phyloP scores from a whole-genome alignment of 2,797 vertebrate genomes.

The Bradypus variegatus region DNA sequence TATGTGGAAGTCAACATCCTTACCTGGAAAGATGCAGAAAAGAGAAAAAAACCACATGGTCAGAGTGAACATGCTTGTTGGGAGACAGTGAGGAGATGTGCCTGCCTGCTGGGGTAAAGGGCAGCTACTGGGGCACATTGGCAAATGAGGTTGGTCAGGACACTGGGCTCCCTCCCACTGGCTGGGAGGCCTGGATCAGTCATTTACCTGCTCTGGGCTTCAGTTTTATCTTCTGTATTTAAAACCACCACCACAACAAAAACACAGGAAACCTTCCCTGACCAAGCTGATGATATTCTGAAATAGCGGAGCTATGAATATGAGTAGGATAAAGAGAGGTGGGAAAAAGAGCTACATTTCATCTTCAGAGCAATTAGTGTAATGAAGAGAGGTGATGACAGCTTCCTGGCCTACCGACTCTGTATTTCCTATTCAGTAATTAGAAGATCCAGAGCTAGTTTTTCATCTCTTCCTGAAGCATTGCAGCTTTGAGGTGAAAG shows the following conservation, averaged over 20 bases:
- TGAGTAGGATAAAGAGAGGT: background rate
- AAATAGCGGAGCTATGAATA: background rate
- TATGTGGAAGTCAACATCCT: background rate
- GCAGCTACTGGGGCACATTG: background rate
- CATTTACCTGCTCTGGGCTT: background rate
- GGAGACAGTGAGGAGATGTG: background rate
- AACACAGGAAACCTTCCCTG: background rate
- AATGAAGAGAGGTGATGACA: slow-evolving; percentile 38
- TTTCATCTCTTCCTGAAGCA: slow-evolving; percentile 14
- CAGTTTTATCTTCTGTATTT: background rate
- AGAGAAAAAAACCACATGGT: background rate
- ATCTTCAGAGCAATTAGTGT: slow-evolving; percentile 50
- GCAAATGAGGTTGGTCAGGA: background rate
- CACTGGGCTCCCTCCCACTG: background rate
- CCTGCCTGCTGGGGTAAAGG: background rate
- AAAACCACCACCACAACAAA: background rate
- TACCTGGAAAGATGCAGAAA: background rate
- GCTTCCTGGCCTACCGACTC: slow-evolving; percentile 31
- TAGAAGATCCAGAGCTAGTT: slow-evolving; percentile 11
- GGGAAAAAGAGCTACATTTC: slow-evolving; percentile 2
- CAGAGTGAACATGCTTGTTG: background rate
- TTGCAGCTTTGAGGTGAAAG: background rate
- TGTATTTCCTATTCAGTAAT: background rate
- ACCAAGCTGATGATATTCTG: background rate
- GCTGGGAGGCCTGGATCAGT: background rate